Evolutionary conservation across 2,113 vertebrate species (phyloP), one percentile per base, ranked within the genome.

Genomic region (Mobula birostris): DNA sequence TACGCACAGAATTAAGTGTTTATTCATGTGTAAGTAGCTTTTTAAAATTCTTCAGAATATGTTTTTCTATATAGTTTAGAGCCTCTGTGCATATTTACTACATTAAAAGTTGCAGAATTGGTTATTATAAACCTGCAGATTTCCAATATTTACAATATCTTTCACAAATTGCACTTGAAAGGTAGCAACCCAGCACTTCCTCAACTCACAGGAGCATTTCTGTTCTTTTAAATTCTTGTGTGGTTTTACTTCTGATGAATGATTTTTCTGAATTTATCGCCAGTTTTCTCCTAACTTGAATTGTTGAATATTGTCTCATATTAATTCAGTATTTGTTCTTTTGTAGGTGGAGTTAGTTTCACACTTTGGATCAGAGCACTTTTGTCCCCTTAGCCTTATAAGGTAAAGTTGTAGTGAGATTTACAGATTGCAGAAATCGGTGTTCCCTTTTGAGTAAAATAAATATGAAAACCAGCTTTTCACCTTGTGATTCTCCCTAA

Each of bases 321-420:
- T 24, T 74, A 27, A 93, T 93, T 93, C 19, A 76, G 70, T 15
- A 93, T 56, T 48, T 93, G 29, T 24, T 95, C 95, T 3, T 95
- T 94, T 97, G 91, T 95, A 99, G 99, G 98, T 99, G 95, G 99
- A 99, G 95, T 97, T 99, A 94, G 95, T 99, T 94, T 99, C 99
- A 0, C 99, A 99, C 96, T 99, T 99, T 95, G 99, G 99, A 96
- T 99, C 99, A 0, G 99, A 99, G 95, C 99, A 99, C 94, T 99
- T 99, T 96, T 99, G 99, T 96, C 99, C 99, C 21, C 97, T 99
- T 96, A 99, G 99, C 95, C 98, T 99, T 80, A 98, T 99, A 97
- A 98, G 99, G 99, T 99, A 97, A 96, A 77, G n/a, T 36, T 32
- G 7, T 74, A 77, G 0, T 68, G 2, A 56, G 72, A 58, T 94